These are phyloP conservation scores for Urocynchramus pylzowi DNA, from an alignment of 2,113 vertebrate species.

Conservation along the genomic window DNA sequence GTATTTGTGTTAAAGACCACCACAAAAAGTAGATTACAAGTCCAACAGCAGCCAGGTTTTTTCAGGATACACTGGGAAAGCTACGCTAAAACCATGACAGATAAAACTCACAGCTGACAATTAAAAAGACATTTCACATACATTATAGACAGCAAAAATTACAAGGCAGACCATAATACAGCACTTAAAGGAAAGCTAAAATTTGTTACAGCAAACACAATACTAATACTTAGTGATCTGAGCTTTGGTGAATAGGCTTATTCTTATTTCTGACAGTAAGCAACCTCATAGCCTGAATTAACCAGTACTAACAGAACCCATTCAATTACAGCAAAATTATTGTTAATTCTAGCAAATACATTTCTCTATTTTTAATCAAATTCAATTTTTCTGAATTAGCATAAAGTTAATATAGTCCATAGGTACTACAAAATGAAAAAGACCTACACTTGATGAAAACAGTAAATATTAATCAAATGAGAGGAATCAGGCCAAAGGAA, in stretches of 20 bases:
- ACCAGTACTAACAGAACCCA: not conserved
- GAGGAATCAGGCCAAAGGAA: slow-evolving; percentile 5
- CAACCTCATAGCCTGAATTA: not conserved
- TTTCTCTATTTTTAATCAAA: slow-evolving; percentile 4
- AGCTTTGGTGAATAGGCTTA: not conserved
- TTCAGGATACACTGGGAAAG: not conserved
- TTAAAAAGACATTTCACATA: not conserved
- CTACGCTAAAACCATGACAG: not conserved
- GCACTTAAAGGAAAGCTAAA: not conserved
- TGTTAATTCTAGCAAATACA: not conserved
- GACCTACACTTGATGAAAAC: slow-evolving; percentile 2
- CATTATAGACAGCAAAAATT: not conserved
- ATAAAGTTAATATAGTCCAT: slow-evolving; percentile 2
- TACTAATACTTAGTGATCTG: not conserved
- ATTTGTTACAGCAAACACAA: not conserved
- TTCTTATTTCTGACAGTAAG: not conserved
- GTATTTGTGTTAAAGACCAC: not conserved
- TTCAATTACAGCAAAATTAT: slow-evolving; percentile 4
- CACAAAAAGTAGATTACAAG: not conserved
- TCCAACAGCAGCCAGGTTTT: not conserved
- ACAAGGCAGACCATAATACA: not conserved
- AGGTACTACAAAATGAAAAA: slow-evolving; percentile 3
- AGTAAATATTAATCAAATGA: slow-evolving; percentile 30
- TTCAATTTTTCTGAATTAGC: slow-evolving; percentile 2
- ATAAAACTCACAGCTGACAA: not conserved